Evolutionary conservation across 2,888 invertebrate genomes (phyloP).

Genomic region (Lordiphosa fenestrarum): DNA sequence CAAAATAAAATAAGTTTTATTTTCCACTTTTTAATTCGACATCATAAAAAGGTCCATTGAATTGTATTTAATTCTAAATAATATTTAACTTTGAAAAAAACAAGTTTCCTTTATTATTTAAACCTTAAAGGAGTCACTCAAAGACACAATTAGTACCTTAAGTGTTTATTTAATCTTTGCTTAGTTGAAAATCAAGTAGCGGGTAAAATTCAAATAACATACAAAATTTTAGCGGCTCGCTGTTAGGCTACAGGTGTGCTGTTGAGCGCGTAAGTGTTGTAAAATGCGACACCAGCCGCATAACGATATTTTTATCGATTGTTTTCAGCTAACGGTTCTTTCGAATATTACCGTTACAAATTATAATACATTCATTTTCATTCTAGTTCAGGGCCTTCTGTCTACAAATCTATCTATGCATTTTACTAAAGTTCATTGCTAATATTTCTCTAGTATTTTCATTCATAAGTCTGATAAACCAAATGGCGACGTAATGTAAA

Average conservation of each 20-base stretch:
- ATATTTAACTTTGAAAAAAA: too few relatives aligned
- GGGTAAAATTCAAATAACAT: background rate
- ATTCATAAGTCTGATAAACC: constrained; percentile 37
- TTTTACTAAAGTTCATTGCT: constrained; percentile 16
- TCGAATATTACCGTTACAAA: background rate
- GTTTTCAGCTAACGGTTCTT: background rate
- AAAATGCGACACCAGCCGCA: background rate
- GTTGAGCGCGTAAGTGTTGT: constrained; percentile 2
- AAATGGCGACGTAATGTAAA: constrained; percentile 37
- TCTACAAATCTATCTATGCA: background rate
- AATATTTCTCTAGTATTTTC: constrained; percentile 5
- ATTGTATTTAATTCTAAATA: too few relatives aligned
- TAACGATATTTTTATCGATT: background rate
- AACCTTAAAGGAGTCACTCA: too few relatives aligned
- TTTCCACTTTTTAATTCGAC: too few relatives aligned
- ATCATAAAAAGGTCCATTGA: too few relatives aligned
- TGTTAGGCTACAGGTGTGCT: constrained; percentile 2
- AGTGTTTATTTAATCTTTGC: too few relatives aligned
- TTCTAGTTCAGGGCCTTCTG: background rate
- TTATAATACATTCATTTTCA: background rate
- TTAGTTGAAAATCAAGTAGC: too few relatives aligned
- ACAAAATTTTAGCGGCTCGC: background rate
- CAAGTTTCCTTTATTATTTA: too few relatives aligned
- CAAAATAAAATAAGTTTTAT: too few relatives aligned
- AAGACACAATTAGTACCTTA: too few relatives aligned